phyloP scores from a whole-genome alignment of 2,888 invertebrate genomes.

The Diachrysia chrysitis region DNA sequence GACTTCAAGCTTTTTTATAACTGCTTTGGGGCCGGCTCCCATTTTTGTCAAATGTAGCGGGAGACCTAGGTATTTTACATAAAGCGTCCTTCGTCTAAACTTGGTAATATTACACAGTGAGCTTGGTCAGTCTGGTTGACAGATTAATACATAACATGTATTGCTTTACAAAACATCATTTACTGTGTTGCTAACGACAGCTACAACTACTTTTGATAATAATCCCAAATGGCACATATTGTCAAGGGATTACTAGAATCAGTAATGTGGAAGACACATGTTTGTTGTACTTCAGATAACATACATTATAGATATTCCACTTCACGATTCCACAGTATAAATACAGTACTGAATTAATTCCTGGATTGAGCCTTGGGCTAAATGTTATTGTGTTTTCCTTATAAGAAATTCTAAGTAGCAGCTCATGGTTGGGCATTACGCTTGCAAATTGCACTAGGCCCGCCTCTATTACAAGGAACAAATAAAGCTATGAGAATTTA shows the following conservation, averaged over 20 bases:
- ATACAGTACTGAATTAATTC: neutral
- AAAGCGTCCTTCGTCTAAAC: no score
- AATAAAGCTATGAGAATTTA: neutral
- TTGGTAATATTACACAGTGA: no score
- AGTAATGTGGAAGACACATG: neutral
- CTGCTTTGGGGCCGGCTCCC: no score
- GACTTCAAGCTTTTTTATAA: no score
- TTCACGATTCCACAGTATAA: neutral
- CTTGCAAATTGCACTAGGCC: neutral
- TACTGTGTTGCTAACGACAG: neutral
- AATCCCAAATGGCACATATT: no score
- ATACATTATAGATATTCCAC: neutral
- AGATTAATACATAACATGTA: no score
- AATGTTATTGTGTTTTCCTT: constrained; percentile 1
- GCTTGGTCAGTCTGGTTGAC: no score
- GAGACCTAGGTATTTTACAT: no score
- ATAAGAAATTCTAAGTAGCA: neutral
- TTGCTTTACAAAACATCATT: no score
- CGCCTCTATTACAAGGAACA: neutral
- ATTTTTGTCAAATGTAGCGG: no score
- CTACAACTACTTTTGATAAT: neutral
- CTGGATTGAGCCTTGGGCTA: neutral
- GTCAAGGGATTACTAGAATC: no score
- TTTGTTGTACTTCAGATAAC: neutral
- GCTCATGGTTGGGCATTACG: neutral